These are phyloP conservation scores for Acanthosepion pharaonis DNA, from an alignment of 2,888 invertebrate species.

Conservation along the genomic window DNA sequence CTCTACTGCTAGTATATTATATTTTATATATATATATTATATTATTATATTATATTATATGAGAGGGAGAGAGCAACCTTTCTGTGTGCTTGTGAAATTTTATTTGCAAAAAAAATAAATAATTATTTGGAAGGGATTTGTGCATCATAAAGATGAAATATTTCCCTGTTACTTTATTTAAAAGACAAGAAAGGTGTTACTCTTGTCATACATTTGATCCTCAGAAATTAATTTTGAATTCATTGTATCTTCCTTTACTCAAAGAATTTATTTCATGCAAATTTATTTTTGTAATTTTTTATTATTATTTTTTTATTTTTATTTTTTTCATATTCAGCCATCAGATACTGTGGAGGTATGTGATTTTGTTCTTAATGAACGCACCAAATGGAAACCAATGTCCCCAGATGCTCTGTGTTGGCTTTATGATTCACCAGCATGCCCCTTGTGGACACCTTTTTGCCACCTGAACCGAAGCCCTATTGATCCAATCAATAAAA, in stretches of 20 bases:
- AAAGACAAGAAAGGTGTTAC: no score
- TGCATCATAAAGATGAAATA: no score
- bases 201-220: no score
- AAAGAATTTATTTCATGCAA: background rate
- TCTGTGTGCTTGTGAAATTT: no score
- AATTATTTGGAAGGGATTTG: no score
- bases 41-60: no score
- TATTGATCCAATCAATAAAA: slow-evolving; percentile 67
- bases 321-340: slow-evolving; percentile 61
- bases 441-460: slow-evolving; percentile 67
- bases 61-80: no score
- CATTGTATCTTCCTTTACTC: background rate
- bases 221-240: background rate
- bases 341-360: slow-evolving; percentile 72
- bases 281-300: no score
- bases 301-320: background rate
- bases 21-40: no score
- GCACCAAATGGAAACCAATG: slow-evolving; percentile 74
- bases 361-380: slow-evolving; percentile 70
- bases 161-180: no score
- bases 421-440: slow-evolving; percentile 64
- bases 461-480: slow-evolving; percentile 68
- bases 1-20: no score
- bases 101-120: no score
- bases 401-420: slow-evolving; percentile 72